phyloP scores from a whole-genome alignment of 2,113 vertebrate species.

The Atrichornis clamosus region DNA sequence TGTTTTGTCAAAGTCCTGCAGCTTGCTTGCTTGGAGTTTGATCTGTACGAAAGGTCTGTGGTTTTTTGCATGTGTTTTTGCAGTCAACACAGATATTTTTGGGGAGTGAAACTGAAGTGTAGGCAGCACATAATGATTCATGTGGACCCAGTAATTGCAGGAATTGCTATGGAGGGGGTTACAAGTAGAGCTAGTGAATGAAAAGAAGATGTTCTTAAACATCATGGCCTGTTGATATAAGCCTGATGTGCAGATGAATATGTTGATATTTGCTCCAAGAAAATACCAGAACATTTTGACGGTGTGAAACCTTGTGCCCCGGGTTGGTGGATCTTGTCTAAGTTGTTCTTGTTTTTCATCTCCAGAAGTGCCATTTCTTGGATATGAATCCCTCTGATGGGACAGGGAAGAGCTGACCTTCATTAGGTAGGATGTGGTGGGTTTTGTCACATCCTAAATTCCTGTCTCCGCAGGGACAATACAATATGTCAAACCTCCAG shows the following conservation, averaged over 20 bases:
- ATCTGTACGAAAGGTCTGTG: not conserved
- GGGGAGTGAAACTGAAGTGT: not conserved
- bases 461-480: not conserved
- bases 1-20: not conserved
- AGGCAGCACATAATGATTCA: not conserved
- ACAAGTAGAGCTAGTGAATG: not conserved
- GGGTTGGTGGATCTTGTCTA: not conserved
- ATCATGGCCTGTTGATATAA: not conserved
- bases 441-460: not conserved
- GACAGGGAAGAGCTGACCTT: not conserved
- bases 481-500: fast-evolving
- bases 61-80: not conserved
- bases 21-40: not conserved
- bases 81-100: not conserved
- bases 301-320: not conserved
- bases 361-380: not conserved
- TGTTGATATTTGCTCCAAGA: not conserved
- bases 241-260: not conserved
- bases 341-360: not conserved
- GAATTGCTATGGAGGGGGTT: not conserved
- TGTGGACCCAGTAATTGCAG: not conserved
- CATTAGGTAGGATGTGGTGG: not conserved
- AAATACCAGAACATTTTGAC: not conserved
- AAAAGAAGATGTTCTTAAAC: not conserved
- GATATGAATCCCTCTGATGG: not conserved